Percentiles rank a stretch among this genome's conserved stretches.
phyloP scores from a whole-genome alignment of 2,888 invertebrate genomes.

The Flexamia atlantica region DNA sequence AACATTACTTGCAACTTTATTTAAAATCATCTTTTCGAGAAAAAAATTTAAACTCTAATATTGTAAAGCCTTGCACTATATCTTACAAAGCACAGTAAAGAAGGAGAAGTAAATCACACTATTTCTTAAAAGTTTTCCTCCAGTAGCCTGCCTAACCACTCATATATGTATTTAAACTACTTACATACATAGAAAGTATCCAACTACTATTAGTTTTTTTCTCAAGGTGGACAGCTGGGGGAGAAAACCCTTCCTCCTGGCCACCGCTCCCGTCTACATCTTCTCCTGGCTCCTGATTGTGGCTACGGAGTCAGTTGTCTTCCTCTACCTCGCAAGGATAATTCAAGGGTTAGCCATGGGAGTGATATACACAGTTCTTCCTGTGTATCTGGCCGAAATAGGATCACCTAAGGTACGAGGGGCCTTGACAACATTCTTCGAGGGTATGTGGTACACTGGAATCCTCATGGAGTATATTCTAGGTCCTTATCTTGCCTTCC shows the following conservation, averaged over 20 bases:
- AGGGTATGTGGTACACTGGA: conserved; percentile 69
- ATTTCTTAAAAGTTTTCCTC: no score
- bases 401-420: conserved; percentile 69
- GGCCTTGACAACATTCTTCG: conserved; percentile 69
- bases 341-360: conserved; percentile 69
- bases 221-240: conserved; percentile 66
- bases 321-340: conserved; percentile 67
- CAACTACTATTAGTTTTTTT: no score
- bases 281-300: conserved; percentile 68
- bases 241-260: conserved; percentile 68
- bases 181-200: no score
- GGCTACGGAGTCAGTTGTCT: conserved; percentile 65
- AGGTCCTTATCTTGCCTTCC: conserved; percentile 72
- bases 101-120: no score
- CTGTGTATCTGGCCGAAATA: conserved; percentile 70
- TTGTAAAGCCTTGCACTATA: no score
- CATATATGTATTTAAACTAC: no score
- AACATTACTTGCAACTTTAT: no score
- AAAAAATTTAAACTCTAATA: no score
- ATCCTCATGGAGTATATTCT: conserved; percentile 67
- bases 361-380: conserved; percentile 68
- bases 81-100: no score
- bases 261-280: conserved; percentile 67
- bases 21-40: no score
- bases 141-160: no score